A percentile compares a stretch with the other conserved stretches of the same genome.
Evolutionary conservation across 2,797 vertebrate species (phyloP).

Genomic region (Chanos chanos): DNA sequence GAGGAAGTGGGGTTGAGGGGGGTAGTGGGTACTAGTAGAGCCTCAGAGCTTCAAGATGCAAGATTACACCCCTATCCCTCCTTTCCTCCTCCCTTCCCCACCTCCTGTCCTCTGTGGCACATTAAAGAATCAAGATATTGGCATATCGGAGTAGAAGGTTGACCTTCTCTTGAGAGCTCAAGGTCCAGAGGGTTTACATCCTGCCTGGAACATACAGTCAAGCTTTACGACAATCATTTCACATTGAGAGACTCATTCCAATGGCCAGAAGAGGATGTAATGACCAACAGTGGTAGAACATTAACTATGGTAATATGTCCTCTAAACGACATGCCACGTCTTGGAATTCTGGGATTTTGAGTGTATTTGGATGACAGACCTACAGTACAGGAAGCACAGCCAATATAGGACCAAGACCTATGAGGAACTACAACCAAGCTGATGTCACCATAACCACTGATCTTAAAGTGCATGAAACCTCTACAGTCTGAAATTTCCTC

Average conservation of each 20-base stretch:
- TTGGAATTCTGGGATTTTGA: slow-evolving; percentile 2
- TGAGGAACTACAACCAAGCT: slow-evolving; percentile 9
- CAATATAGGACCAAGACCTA: slow-evolving; percentile 18
- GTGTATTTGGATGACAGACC: neutral
- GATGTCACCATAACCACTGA: slow-evolving; percentile 2
- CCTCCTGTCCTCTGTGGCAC: slow-evolving; percentile 3
- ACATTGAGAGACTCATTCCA: neutral
- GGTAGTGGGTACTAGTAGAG: no score
- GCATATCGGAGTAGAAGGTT: no score
- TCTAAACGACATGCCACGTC: slow-evolving; percentile 7
- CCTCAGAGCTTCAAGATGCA: neutral
- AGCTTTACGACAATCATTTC: slow-evolving; percentile 45
- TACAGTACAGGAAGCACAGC: slow-evolving; percentile 21
- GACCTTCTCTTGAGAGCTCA: no score
- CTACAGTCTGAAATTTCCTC: slow-evolving; percentile 8
- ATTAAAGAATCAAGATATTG: no score
- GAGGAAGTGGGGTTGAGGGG: slow-evolving; percentile 18
- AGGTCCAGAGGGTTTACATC: neutral
- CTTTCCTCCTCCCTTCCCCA: neutral
- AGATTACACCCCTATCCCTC: no score
- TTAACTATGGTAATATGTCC: neutral
- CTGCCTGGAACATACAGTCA: neutral
- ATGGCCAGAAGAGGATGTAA: neutral
- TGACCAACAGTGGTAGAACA: neutral
- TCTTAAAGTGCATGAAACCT: slow-evolving; percentile 31